phyloP scores from a whole-genome alignment of 2,797 vertebrate genomes.

The Halcyon smyrnensis region DNA sequence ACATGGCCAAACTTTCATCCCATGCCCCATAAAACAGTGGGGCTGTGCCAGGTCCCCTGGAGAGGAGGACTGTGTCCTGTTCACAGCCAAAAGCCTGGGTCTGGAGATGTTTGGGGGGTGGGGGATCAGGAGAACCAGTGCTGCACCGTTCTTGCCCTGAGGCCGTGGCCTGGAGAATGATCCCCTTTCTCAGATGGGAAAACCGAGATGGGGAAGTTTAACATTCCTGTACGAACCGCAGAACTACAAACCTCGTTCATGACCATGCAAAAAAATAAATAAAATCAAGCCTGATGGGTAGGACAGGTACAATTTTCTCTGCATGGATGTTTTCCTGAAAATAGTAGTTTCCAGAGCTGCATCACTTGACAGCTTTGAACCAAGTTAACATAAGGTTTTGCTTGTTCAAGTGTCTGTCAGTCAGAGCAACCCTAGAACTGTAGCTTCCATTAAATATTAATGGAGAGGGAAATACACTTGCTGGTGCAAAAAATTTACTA shows the following conservation, averaged over 20 bases:
- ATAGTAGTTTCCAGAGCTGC: background rate
- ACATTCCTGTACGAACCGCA: background rate
- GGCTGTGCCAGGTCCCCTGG: background rate
- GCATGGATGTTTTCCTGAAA: background rate
- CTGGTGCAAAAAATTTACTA: background rate
- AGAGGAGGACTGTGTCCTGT: background rate
- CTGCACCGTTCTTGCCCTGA: background rate
- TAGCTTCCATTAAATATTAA: background rate
- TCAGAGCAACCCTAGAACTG: background rate
- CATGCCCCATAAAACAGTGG: background rate
- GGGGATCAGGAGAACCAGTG: background rate
- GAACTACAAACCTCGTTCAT: background rate
- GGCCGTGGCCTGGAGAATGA: background rate
- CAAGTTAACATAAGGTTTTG: background rate
- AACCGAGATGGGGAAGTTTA: background rate
- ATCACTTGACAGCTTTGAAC: background rate
- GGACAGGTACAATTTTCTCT: background rate
- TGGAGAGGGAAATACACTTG: background rate
- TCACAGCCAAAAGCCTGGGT: background rate
- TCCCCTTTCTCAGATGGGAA: background rate
- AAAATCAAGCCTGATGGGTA: background rate
- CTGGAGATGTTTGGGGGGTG: fast-evolving
- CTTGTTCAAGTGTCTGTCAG: background rate
- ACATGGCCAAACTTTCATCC: background rate
- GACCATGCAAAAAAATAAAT: background rate